Percentiles rank a stretch among this genome's conserved stretches.
These are phyloP conservation scores for Achlya flavicornis DNA, from an alignment of 2,888 invertebrate species.

Conservation along the genomic window DNA sequence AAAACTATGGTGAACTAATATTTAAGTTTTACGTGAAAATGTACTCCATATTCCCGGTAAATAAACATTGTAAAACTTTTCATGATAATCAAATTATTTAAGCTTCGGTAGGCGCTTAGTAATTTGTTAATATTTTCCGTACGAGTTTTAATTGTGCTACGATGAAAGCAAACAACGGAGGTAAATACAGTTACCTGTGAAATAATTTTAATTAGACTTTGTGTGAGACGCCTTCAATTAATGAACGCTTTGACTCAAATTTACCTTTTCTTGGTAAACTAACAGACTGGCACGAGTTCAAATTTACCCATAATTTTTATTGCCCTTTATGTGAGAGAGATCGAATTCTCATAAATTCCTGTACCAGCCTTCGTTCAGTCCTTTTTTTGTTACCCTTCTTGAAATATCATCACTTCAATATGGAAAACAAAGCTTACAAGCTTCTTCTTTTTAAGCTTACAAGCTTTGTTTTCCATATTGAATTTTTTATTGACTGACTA, in stretches of 20 bases:
- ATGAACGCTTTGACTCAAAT: neutral
- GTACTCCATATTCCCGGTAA: too few relatives aligned
- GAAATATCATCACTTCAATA: too few relatives aligned
- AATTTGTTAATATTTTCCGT: conserved; percentile 4
- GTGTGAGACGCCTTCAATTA: neutral
- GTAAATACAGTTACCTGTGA: conserved; percentile 8
- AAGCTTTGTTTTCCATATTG: too few relatives aligned
- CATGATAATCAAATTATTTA: neutral
- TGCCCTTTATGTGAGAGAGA: neutral
- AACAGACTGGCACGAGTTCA: neutral
- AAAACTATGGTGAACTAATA: neutral
- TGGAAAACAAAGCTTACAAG: too few relatives aligned
- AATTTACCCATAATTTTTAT: neutral
- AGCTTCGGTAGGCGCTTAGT: neutral
- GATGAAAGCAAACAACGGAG: conserved; percentile 8
- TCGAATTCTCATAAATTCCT: neutral
- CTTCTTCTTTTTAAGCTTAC: too few relatives aligned
- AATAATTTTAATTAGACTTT: neutral
- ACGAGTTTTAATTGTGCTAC: conserved; percentile 14
- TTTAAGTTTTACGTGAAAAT: neutral
- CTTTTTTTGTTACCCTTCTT: neutral
- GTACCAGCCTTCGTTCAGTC: neutral
- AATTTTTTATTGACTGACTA: too few relatives aligned
- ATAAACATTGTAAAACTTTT: neutral
- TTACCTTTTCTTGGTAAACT: neutral